A percentile compares a stretch with the other conserved stretches of the same genome.
phyloP scores from a whole-genome alignment of 2,888 invertebrate species.

The Cremastinae sp. region DNA sequence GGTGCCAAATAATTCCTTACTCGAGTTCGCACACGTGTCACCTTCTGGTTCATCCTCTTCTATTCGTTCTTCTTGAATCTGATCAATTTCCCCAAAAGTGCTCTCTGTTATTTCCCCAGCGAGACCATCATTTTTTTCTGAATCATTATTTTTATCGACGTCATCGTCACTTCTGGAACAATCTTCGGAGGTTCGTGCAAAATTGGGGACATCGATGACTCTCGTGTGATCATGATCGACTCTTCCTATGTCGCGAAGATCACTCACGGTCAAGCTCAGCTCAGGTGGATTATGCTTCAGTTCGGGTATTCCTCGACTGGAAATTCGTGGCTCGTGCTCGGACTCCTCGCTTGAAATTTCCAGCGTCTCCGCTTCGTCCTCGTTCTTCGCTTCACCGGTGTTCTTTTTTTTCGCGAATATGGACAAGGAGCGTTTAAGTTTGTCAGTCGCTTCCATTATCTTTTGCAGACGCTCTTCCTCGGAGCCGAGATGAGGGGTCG shows the following conservation, averaged over 20 bases:
- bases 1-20: neutral
- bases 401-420: slow-evolving; percentile 65
- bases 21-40: neutral
- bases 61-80: neutral
- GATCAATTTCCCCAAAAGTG: neutral
- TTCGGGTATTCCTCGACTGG: slow-evolving; percentile 66
- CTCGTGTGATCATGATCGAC: slow-evolving; percentile 68
- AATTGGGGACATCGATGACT: neutral
- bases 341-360: slow-evolving; percentile 1
- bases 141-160: neutral
- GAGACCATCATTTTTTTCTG: neutral
- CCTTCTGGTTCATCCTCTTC: neutral
- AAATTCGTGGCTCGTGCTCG: slow-evolving; percentile 44
- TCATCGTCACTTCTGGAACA: neutral
- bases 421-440: slow-evolving; percentile 74
- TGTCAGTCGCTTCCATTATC: slow-evolving; percentile 75
- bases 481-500: slow-evolving; percentile 70
- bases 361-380: neutral
- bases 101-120: neutral
- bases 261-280: slow-evolving; percentile 70
- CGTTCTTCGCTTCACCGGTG: slow-evolving; percentile 64
- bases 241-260: slow-evolving; percentile 75
- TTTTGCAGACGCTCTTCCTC: slow-evolving; percentile 76
- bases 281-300: slow-evolving; percentile 73
- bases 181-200: neutral